Conservation (phyloP, 2,113 vertebrate genomes). For the Benitochromis conjunctus region DNA sequence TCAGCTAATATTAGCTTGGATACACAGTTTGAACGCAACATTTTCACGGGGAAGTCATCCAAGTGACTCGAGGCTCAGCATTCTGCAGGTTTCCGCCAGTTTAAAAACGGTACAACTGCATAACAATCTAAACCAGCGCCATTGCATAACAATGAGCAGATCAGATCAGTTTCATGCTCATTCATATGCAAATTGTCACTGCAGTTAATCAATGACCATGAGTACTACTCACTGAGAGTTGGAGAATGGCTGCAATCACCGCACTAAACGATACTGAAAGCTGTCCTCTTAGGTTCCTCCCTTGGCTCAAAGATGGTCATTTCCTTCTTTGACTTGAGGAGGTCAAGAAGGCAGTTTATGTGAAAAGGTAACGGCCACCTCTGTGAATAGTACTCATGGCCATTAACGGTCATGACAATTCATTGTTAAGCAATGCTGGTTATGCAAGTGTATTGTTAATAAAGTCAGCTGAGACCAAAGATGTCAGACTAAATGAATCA, state of each 20-base stretch:
- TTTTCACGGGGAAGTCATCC: not conserved
- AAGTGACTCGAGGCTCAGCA: not conserved
- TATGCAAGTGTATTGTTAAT: not conserved
- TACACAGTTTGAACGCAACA: not conserved
- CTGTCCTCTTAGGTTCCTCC: not conserved
- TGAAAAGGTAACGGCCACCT: not conserved
- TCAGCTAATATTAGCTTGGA: not conserved
- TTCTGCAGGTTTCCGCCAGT: not conserved
- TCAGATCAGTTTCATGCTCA: not conserved
- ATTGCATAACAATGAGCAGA: not conserved
- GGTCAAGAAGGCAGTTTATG: not conserved
- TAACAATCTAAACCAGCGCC: not conserved
- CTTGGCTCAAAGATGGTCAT: not conserved
- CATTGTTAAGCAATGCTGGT: not conserved
- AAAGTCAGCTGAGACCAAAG: not conserved
- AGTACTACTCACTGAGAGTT: not conserved
- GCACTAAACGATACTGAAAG: not conserved
- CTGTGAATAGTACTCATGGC: not conserved
- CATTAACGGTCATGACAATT: not conserved
- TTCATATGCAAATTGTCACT: not conserved
- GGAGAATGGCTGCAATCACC: not conserved
- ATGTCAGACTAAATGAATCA: not conserved
- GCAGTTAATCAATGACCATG: not conserved
- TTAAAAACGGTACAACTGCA: not conserved
- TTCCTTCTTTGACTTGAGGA: not conserved